phyloP scores from a whole-genome alignment of 2,113 vertebrate genomes.

The Eulemur rufifrons region DNA sequence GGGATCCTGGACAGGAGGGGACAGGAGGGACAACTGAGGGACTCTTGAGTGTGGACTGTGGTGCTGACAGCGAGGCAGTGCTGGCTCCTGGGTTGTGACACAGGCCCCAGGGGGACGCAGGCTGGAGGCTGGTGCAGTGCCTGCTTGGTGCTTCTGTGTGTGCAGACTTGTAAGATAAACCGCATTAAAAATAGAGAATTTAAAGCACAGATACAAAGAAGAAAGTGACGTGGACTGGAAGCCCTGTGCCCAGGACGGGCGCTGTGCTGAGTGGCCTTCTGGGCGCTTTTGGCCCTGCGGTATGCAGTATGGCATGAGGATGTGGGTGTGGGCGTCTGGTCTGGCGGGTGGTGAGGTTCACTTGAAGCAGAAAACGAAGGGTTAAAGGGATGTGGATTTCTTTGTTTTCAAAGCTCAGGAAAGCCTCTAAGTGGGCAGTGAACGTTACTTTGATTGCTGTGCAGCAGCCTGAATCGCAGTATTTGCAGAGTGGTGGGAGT shows the following conservation, averaged over 20 bases:
- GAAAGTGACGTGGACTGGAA: neutral
- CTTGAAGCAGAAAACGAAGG: neutral
- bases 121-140: too few species aligned
- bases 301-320: rapidly evolving
- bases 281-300: rapidly evolving
- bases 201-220: neutral
- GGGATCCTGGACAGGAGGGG: neutral
- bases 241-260: neutral
- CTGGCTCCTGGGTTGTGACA: neutral
- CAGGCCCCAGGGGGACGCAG: neutral
- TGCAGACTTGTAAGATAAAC: neutral
- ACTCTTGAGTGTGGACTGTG: rapidly evolving
- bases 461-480: rapidly evolving
- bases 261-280: rapidly evolving
- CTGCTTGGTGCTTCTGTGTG: too few species aligned
- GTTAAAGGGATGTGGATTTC: neutral
- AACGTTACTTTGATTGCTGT: too few species aligned
- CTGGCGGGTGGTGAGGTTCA: rapidly evolving
- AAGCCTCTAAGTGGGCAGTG: too few species aligned
- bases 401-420: neutral
- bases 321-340: neutral
- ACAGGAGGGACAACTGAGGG: neutral
- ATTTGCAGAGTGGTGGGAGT: neutral
- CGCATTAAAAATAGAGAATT: neutral
- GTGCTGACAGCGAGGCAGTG: rapidly evolving